A percentile compares a stretch with the other conserved stretches of the same genome.
Evolutionary conservation across 1,140 invertebrate genomes (phyloP).

Genomic region (Rhagoletis pomonella): DNA sequence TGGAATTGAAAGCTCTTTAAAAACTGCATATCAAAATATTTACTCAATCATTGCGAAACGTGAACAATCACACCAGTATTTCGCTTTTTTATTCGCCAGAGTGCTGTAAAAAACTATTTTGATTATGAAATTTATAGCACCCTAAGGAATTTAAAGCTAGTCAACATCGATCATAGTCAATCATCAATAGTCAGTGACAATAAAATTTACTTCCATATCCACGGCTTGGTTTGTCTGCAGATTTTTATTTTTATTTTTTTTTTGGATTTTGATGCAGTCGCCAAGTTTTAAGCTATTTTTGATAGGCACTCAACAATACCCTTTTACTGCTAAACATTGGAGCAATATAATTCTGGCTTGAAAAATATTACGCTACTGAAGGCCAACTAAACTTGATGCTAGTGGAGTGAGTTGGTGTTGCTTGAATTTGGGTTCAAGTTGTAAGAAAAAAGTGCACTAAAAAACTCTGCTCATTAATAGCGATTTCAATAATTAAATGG

Average conservation of each 20-base stretch:
- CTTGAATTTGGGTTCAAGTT: background rate
- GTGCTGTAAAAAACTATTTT: background rate
- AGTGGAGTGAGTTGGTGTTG: too few relatives aligned
- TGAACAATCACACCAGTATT: background rate
- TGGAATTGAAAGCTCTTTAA: too few relatives aligned
- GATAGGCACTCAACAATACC: too few relatives aligned
- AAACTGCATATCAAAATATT: too few relatives aligned
- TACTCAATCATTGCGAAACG: background rate
- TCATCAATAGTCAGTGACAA: background rate
- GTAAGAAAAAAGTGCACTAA: background rate
- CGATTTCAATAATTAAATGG: conserved; percentile 2
- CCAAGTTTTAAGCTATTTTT: too few relatives aligned
- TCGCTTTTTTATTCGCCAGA: background rate
- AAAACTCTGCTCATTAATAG: conserved; percentile 24
- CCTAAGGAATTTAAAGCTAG: background rate
- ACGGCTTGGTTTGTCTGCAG: too few relatives aligned
- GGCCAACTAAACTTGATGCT: too few relatives aligned
- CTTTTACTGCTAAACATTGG: too few relatives aligned
- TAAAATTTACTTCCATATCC: background rate
- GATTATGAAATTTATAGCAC: background rate
- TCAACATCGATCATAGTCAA: background rate
- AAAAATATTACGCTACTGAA: too few relatives aligned
- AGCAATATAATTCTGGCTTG: too few relatives aligned
- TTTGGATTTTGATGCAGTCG: too few relatives aligned
- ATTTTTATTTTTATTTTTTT: too few relatives aligned